Base-by-base conservation (phyloP, 1,140 invertebrate genomes). In the Littorina saxatilis region DNA sequence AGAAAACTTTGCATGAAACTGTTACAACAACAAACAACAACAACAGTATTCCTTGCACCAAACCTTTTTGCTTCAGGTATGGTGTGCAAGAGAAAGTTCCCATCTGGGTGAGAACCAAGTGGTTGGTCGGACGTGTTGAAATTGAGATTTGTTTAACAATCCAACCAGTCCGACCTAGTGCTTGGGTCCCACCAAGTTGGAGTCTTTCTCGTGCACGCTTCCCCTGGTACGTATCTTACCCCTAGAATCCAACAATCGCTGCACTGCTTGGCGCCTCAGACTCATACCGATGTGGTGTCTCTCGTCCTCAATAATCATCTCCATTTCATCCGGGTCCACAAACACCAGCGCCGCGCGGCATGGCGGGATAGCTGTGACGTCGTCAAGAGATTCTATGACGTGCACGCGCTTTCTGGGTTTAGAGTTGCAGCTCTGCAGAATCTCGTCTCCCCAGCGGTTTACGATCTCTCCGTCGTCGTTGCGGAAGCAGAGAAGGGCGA, bases 301-400 rank as follows among this genome's bases (percentile, higher is more conserved):
- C 37, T 63, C 58, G 39, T 78, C 76, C 58, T 78, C 76, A 15
- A 78, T 9, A n/a, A 78, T 78, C 55, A 66, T 58, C 76, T 63
- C 50, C 55, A 55, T 32, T 29, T 78, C 76, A 66, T 78, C 76
- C 76, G 76, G 76, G 76, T 63, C 58, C 55, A 78, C 76, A 7
- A 78, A 78, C 23, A 78, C 76, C 37, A 78, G 58, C 0, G 76
- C 76, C 76, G 58, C 37, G 20, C 76, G 52, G 58, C 76, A 78
- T 11, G 55, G 39, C 29, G 76, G 55, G 55, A 78, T 63, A 13
- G 52, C 58, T 27, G 1, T n/a, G 29, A 78, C 55, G 58, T 78
- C 76, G 1, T 63, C n/a, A n/a, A 52, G 32, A 32, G 58, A 20
- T 32, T 58, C 29, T 11, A 78, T 39, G 11, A 78, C 35, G 47